Evolutionary conservation across 64 coral and sea anemone genomes (phyloP), one percentile per base, ranked within the genome.

Genomic region (Dendrophyllia cribrosa): DNA sequence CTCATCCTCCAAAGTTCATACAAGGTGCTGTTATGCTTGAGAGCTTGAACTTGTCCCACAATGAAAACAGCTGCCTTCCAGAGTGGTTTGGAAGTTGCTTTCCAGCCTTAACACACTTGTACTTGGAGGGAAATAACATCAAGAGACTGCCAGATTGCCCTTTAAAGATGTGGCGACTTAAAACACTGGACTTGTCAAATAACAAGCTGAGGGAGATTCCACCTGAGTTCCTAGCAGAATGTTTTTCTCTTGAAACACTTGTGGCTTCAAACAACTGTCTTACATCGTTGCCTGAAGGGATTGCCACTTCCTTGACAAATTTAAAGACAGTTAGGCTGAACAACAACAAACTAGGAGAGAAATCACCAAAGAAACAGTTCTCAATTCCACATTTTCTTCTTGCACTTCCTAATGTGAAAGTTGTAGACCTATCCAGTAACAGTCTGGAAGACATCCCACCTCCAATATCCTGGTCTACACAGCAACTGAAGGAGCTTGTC

Each of bases 401-500:
- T 21, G 85, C 26, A 13, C 70, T 99, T 14, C 91, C 88, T 9
- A 96, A 96, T 62, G 59, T 99, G 5, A 91, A 99, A 23, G 52
- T 86, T 58, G 21, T 99, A 59, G 97, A 99, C 65, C 77, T 99
- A 13, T 96, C 94, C 25, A 69, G 82, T 51, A 99, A 99, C 48
- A 75, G 82, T 51, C 58, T 99, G 53, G 80, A 70, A 58, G 51
- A 88, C 51, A 75, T 99, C 26, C 94, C 97, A 65, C 21, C 91
- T 12, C 94, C 94, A 47, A 43, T 75, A 51, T 77, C 70, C 19
- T 99, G 97, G 97, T 72, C 84, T 45, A 96, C 94, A 48, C 79
- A 83, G 53, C 94, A 96, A 58, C 69, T 99, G 83, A 99, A 96
- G 52, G 94, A 99, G 11, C 82, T 99, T 15, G 86, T 90, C n/a